Base-by-base conservation (phyloP, 23 tunicate genomes). In the Halocynthia roretzi region DNA sequence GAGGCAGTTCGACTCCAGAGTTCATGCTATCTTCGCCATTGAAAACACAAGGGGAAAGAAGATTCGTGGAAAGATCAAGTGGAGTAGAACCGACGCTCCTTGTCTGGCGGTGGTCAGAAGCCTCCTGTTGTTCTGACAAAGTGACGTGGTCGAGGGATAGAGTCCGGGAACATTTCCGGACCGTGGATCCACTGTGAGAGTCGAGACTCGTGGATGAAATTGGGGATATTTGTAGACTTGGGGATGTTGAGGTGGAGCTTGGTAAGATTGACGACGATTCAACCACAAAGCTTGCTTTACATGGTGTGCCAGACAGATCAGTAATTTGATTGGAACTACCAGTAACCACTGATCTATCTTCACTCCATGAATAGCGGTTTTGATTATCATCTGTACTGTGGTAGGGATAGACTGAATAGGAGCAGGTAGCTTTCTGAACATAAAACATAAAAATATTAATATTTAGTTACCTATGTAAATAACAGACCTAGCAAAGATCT, bases 291-390 rank as follows among this genome's bases (percentile, higher is more conserved):
- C 44, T 50, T 51, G 75, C 83, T 10, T 62, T 11, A 61, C 86
- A 87, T 87, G 93, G 93, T 87, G 93, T 87, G 93, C 93, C 83
- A 82, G 93, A 87, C 93, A 87, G 93, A 87, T 87, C 84, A 77
- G 93, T 76, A 15, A 72, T 8, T 14, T 50, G 50, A 22, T 61
- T 81, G 73, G 50, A 14, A 14, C 6, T 62, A 15, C 9, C 31
- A 11, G 12, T 74, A 17, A 22, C 56, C 56, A 74, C 93, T 82
- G 93, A 87, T 87, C 93, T 87, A 82, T 82, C 93, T 66, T 81
- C 80, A 82, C 93, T 87, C 93, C 93, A 87, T 82, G 83, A 83
- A 87, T 5, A 52, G 82, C 82, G 17, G 71, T 76, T 71, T 18
- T 80, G 57, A 53, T 52, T 85, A 8, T 76, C 86, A n/a, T 86